Evolutionary conservation across 2,888 invertebrate species (phyloP), one percentile per base, ranked within the genome.

Genomic region (Allolobophora icterica): DNA sequence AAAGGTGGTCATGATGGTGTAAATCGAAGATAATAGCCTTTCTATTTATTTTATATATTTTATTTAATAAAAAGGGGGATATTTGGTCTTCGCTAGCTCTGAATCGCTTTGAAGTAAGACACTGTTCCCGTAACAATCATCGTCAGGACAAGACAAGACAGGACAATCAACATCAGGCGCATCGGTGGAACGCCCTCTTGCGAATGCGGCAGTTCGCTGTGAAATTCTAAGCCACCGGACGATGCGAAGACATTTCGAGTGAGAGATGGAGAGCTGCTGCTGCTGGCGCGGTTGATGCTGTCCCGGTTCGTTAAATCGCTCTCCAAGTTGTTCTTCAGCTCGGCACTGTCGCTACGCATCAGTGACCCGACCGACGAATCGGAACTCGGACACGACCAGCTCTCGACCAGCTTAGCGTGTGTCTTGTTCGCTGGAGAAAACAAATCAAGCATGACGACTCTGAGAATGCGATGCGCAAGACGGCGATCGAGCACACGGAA

Each of bases 311-410:
- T 6, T 71, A 71, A n/a, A n/a, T 71, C 71, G 71, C 11, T 71
- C 11, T 71, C 71, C 8, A 35, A 17, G 33, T 30, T 34, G 24
- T 71, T 90, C 21, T 89, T 91, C 21, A 87, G 89, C n/a, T 90
- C 84, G 38, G 90, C 89, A 24, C 89, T 35, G n/a, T 90, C 89
- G 89, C 91, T 91, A 30, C 52, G 52, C 42, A 90, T 58, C 19
- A 89, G 84, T 33, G 90, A 89, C 17, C 91, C 38, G 33, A 19
- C 52, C n/a, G 91, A 58, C 8, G 89, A 89, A 40, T 89, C 91
- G 33, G 91, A 90, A 34, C 90, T 92, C n/a, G 92, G 92, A 90
- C 92, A 92, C 13, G 89, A 90, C 92, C 92, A 92, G 92, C 91
- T 92, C 42, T 92, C 92, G 17, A 92, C 42, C 58, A 91, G 89